A percentile compares a stretch with the other conserved stretches of the same genome.
phyloP scores from a whole-genome alignment of 2,888 invertebrate genomes.

The Labia minor region DNA sequence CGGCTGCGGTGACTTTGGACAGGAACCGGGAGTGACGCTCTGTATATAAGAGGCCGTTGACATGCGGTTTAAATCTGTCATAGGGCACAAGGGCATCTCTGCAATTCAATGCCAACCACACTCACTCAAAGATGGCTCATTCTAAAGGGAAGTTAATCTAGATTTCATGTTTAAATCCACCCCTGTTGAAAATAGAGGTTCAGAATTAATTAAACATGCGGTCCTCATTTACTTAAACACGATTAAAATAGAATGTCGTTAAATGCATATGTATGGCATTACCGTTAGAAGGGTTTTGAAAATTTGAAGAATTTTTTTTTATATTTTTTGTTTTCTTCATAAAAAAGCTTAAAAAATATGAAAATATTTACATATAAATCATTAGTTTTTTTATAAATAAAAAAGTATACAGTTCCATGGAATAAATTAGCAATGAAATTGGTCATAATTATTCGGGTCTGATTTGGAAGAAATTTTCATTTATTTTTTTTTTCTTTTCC shows the following conservation, averaged over 20 bases:
- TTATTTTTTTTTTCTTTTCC: too few relatives aligned
- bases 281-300: too few relatives aligned
- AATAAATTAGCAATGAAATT: too few relatives aligned
- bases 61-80: constrained; percentile 13
- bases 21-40: not conserved
- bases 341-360: too few relatives aligned
- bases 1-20: not conserved
- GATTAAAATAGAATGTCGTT: not conserved
- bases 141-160: constrained; percentile 13
- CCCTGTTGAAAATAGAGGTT: not conserved
- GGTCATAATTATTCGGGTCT: too few relatives aligned
- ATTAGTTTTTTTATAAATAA: too few relatives aligned
- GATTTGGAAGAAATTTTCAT: too few relatives aligned
- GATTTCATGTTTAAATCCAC: constrained; percentile 8
- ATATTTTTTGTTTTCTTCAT: too few relatives aligned
- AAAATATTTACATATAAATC: too few relatives aligned
- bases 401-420: too few relatives aligned
- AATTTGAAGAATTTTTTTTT: too few relatives aligned
- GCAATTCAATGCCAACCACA: constrained; percentile 13
- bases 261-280: not conserved
- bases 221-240: not conserved
- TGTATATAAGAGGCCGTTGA: constrained; percentile 3
- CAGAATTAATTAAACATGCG: constrained; percentile 7
- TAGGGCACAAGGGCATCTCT: not conserved
- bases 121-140: not conserved